A percentile compares a stretch with the other conserved stretches of the same genome.
Conservation (phyloP, 2,797 vertebrate species). For the Xenopus petersii region DNA sequence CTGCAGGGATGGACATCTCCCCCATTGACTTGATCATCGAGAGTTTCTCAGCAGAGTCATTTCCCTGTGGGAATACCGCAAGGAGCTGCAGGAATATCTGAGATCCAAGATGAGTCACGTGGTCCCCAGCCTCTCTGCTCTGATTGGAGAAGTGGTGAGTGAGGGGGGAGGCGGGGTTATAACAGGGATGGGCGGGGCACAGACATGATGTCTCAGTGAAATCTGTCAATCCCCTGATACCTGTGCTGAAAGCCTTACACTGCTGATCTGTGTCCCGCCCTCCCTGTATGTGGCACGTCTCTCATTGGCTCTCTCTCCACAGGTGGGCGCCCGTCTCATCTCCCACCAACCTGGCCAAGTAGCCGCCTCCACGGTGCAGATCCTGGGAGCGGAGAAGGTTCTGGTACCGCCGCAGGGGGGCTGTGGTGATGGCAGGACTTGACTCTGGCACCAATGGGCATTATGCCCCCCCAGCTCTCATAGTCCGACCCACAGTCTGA, state of each 20-base stretch:
- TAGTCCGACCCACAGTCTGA: conserved; percentile 79
- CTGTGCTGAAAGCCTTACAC: conserved; percentile 55
- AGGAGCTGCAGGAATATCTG: conserved; percentile 86
- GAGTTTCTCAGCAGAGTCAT: conserved; percentile 88
- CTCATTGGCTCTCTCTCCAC: neutral
- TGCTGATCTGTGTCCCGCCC: conserved; percentile 56
- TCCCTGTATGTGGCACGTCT: too few species aligned
- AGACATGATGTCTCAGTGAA: conserved; percentile 62
- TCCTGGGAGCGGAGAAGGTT: conserved; percentile 95
- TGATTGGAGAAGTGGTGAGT: conserved; percentile 94
- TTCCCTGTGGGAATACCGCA: conserved; percentile 82
- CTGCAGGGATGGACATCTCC: conserved; percentile 91
- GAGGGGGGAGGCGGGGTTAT: neutral
- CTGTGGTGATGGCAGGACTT: conserved; percentile 81
- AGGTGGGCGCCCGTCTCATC: conserved; percentile 95
- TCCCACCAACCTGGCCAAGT: conserved; percentile 95
- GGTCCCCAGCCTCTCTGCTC: conserved; percentile 87
- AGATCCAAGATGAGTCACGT: conserved; percentile 93
- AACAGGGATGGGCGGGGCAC: neutral
- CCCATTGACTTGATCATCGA: conserved; percentile 95
- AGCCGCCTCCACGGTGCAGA: conserved; percentile 95
- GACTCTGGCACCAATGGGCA: conserved; percentile 47
- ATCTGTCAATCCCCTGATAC: conserved; percentile 77
- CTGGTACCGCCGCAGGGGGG: conserved; percentile 87
- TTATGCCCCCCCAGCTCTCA: conserved; percentile 57